These are phyloP conservation scores for Porites evermanni DNA, from an alignment of 92 coral and sea anemone species.

Conservation along the genomic window DNA sequence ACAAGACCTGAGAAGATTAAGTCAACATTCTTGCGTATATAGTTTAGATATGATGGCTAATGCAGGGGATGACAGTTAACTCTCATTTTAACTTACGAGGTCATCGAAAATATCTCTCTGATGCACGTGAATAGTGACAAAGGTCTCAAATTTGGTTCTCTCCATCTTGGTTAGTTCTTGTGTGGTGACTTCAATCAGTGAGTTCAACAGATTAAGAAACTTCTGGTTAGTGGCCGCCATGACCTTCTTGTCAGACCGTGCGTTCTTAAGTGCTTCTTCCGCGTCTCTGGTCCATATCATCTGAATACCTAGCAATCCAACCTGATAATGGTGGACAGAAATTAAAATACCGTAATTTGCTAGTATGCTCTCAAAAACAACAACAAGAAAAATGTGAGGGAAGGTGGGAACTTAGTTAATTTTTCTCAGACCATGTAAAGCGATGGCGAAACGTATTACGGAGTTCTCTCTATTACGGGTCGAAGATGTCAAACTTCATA, in stretches of 20 bases:
- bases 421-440: too few species aligned
- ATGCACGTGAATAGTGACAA: conserved; percentile 92
- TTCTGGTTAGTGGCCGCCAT: conserved; percentile 93
- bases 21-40: too few species aligned
- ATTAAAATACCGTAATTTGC: background rate
- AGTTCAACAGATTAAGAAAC: conserved; percentile 86
- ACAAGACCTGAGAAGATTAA: too few species aligned
- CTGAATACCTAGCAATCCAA: conserved; percentile 89
- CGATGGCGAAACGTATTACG: too few species aligned
- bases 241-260: conserved; percentile 88
- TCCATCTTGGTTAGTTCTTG: conserved; percentile 95
- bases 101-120: conserved; percentile 94
- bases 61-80: background rate
- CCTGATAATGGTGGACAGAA: conserved; percentile 38
- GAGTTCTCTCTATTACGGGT: too few species aligned
- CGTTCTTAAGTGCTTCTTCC: conserved; percentile 87
- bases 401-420: too few species aligned
- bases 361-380: background rate
- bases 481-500: too few species aligned
- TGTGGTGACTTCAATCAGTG: conserved; percentile 89
- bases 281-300: conserved; percentile 98
- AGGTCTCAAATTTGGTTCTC: conserved; percentile 90
- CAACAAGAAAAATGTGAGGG: too few species aligned
- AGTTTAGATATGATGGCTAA: too few species aligned
- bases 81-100: conserved; percentile 49